Conservation (phyloP, 2,888 invertebrate species). For the Philereme vetulata region DNA sequence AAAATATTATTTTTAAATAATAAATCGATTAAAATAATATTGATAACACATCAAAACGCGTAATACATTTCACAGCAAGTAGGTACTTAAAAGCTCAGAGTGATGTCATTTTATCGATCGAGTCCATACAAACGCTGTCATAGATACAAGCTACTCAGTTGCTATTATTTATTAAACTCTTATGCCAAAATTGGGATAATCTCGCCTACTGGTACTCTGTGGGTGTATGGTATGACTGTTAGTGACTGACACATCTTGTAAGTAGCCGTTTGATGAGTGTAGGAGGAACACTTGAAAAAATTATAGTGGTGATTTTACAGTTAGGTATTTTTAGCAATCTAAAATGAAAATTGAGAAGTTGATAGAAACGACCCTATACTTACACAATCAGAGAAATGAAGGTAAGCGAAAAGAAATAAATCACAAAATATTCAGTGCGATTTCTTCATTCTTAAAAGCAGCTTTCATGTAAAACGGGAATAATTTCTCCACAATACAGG, state of each 20-base stretch:
- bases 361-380: too few species aligned
- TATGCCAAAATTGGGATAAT: slow-evolving; percentile 28
- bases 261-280: slow-evolving; percentile 24
- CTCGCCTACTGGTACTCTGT: slow-evolving; percentile 13
- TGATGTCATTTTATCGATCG: slow-evolving; percentile 21
- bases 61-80: slow-evolving; percentile 5
- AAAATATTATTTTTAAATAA: too few species aligned
- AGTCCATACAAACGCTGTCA: not conserved
- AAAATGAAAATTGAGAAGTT: too few species aligned
- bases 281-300: slow-evolving; percentile 19
- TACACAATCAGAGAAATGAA: too few species aligned
- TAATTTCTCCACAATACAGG: too few species aligned
- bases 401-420: too few species aligned
- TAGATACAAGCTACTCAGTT: slow-evolving; percentile 1
- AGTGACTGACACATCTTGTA: slow-evolving; percentile 22
- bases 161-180: slow-evolving; percentile 19
- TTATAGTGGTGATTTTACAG: not conserved
- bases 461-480: too few species aligned
- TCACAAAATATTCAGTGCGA: too few species aligned
- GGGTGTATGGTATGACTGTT: slow-evolving; percentile 7
- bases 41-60: not conserved
- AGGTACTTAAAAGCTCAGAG: slow-evolving; percentile 9
- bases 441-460: too few species aligned
- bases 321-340: too few species aligned
- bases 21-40: not conserved